Conservation (phyloP, 2,888 invertebrate species). For the Entomobrya proxima region DNA sequence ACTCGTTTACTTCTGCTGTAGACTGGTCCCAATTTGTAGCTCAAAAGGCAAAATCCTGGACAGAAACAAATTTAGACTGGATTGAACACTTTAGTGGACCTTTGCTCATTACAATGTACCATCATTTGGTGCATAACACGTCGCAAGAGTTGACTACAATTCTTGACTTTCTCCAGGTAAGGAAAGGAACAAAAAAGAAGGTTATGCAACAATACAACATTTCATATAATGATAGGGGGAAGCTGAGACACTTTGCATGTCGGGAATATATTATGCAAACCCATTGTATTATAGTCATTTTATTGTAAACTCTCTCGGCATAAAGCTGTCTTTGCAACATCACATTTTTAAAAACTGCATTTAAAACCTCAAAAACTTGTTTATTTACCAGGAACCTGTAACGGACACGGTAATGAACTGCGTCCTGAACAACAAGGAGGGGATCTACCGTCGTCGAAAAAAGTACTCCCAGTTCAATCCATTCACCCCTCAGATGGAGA, state of each 20-base stretch:
- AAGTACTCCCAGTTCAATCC: slow-evolving; percentile 84
- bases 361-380: no score
- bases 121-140: slow-evolving; percentile 80
- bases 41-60: slow-evolving; percentile 84
- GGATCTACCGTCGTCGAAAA: slow-evolving; percentile 85
- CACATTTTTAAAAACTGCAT: no score
- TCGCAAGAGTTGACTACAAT: slow-evolving; percentile 81
- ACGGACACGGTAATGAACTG: slow-evolving; percentile 79
- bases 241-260: background rate
- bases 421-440: slow-evolving; percentile 82
- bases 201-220: background rate
- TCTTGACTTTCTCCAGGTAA: slow-evolving; percentile 77
- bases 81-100: slow-evolving; percentile 84
- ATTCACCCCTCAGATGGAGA: slow-evolving; percentile 82
- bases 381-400: slow-evolving; percentile 74
- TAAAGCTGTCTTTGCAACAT: no score
- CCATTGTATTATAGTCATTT: no score
- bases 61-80: slow-evolving; percentile 84
- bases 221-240: background rate
- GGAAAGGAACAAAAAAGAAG: no score
- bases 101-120: slow-evolving; percentile 85
- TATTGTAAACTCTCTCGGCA: no score
- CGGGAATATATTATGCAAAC: no score
- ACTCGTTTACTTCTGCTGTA: slow-evolving; percentile 76
- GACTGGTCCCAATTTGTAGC: slow-evolving; percentile 86